Conservation (phyloP, 2,113 vertebrate species). For the Podarcis cretensis region DNA sequence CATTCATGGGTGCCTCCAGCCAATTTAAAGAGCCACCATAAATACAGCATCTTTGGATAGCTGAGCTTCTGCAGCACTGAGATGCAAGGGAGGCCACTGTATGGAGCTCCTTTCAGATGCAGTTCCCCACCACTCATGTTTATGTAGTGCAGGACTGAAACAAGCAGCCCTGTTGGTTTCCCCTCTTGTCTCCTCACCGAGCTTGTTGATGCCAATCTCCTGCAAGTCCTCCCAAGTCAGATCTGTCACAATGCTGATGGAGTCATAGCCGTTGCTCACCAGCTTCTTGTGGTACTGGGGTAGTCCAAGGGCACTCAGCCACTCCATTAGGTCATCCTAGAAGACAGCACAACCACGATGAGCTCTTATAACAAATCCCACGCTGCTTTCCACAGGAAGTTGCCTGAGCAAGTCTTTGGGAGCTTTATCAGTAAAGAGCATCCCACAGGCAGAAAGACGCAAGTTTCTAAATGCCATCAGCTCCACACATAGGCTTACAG, state of each 20-base stretch:
- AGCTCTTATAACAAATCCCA: neutral
- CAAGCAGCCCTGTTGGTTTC: neutral
- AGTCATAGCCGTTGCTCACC: constrained; percentile 92
- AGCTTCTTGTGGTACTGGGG: constrained; percentile 94
- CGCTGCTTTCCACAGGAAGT: neutral
- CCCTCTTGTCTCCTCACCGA: constrained; percentile 80
- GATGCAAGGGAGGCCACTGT: neutral
- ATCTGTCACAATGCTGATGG: constrained; percentile 90
- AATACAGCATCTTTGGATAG: neutral
- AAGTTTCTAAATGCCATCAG: neutral
- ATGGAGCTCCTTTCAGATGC: neutral
- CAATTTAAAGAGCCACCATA: neutral
- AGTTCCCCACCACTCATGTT: neutral
- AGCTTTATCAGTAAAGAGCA: neutral
- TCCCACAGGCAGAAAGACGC: neutral
- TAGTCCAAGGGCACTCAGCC: constrained; percentile 92
- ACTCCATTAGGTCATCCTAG: constrained; percentile 89
- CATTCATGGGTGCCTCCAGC: neutral
- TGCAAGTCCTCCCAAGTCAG: constrained; percentile 96
- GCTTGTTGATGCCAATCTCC: constrained; percentile 94
- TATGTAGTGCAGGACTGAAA: neutral
- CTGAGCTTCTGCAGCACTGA: neutral
- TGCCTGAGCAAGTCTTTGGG: neutral
- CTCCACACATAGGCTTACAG: neutral
- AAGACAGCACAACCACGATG: neutral